These are phyloP conservation scores for Scarus forsteni DNA, from an alignment of 2,797 vertebrate genomes.

Conservation along the genomic window DNA sequence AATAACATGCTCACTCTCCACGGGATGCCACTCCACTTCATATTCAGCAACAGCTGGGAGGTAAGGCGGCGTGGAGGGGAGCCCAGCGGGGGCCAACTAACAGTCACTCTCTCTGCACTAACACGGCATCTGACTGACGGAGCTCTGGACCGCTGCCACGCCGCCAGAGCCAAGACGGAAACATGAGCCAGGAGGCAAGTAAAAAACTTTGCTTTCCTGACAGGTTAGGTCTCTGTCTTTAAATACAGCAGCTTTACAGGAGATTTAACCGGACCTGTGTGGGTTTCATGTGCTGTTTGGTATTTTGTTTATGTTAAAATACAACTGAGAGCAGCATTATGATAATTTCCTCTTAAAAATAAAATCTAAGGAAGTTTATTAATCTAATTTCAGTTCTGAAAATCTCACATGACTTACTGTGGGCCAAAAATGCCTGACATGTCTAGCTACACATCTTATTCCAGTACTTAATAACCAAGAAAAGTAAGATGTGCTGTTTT, in stretches of 20 bases:
- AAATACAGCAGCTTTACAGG: background rate
- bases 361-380: too few species aligned
- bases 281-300: too few species aligned
- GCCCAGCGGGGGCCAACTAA: conserved; percentile 76
- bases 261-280: too few species aligned
- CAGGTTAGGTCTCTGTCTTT: background rate
- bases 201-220: background rate
- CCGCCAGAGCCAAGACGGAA: background rate
- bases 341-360: too few species aligned
- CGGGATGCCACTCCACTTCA: conserved; percentile 64
- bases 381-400: too few species aligned
- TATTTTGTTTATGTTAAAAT: too few species aligned
- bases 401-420: too few species aligned
- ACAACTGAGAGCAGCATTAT: too few species aligned
- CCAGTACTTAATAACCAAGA: too few species aligned
- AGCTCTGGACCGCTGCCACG: conserved; percentile 62
- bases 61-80: conserved; percentile 61
- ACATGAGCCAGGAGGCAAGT: background rate
- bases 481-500: too few species aligned
- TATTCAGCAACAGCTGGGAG: conserved; percentile 81
- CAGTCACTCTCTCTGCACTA: conserved; percentile 49
- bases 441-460: too few species aligned
- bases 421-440: too few species aligned
- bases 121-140: conserved; percentile 56
- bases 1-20: conserved; percentile 81